Conservation (phyloP, 2,113 vertebrate species). For the Sterna hirundo region DNA sequence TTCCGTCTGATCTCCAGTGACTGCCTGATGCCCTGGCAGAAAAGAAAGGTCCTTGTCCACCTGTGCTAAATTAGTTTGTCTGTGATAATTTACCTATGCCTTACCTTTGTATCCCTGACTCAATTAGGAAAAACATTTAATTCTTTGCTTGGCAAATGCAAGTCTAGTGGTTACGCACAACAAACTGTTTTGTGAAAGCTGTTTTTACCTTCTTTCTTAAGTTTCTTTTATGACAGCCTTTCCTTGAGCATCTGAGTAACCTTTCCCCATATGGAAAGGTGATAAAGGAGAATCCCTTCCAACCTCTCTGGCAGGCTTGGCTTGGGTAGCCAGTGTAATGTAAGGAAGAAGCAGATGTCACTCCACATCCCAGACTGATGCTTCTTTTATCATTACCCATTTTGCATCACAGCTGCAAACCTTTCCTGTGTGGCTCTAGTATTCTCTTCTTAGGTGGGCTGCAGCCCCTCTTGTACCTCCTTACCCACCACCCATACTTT, state of each 20-base stretch:
- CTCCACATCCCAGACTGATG: background rate
- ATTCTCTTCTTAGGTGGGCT: background rate
- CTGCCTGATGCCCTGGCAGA: background rate
- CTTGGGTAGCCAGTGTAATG: background rate
- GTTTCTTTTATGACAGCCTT: background rate
- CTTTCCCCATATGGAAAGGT: background rate
- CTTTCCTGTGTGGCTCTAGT: background rate
- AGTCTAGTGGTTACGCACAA: background rate
- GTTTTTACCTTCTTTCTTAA: background rate
- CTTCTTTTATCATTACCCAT: background rate
- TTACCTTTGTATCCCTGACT: background rate
- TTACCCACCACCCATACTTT: background rate
- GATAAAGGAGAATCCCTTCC: background rate
- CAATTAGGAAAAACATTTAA: background rate
- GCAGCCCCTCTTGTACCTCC: background rate
- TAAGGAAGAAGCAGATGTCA: background rate
- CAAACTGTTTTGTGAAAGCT: background rate
- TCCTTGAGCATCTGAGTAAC: background rate
- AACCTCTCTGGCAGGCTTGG: background rate
- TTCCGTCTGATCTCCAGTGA: background rate
- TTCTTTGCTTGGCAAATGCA: background rate
- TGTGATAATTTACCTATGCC: background rate
- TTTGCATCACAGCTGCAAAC: background rate
- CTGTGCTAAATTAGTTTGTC: background rate
- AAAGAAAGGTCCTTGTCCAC: background rate